Conservation (phyloP, 1,140 invertebrate species). For the Epicauta chinensis region DNA sequence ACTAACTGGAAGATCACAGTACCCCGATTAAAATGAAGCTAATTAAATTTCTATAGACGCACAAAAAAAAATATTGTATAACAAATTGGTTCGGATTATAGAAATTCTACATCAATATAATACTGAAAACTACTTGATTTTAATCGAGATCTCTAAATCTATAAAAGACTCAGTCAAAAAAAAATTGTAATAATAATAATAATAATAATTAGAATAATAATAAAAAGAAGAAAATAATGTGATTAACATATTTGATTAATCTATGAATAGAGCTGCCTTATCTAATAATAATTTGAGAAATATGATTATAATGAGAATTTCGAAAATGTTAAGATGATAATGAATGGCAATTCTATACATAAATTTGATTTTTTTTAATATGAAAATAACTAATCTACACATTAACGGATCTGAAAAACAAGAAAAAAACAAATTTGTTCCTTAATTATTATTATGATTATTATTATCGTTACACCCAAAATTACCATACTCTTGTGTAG, state of each 20-base stretch:
- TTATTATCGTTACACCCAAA: constrained; percentile 36
- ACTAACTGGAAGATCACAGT: constrained; percentile 27
- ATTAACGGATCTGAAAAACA: constrained; percentile 36
- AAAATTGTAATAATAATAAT: not conserved
- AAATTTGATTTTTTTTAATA: constrained; percentile 4
- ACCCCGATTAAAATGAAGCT: constrained; percentile 19
- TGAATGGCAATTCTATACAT: constrained; percentile 23
- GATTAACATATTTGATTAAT: constrained; percentile 15
- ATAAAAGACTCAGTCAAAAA: constrained; percentile 19
- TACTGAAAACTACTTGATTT: constrained; percentile 24
- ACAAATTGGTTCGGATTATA: too few species aligned
- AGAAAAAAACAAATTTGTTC: constrained; percentile 22
- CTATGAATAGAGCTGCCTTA: constrained; percentile 22
- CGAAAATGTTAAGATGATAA: not conserved
- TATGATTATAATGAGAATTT: too few species aligned
- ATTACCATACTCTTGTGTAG: constrained; percentile 39
- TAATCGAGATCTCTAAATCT: constrained; percentile 15
- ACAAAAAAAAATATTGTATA: too few species aligned
- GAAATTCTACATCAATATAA: constrained; percentile 5
- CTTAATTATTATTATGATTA: constrained; percentile 5
- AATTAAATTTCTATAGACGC: not conserved
- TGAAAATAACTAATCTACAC: constrained; percentile 22
- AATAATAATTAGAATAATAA: too few species aligned
- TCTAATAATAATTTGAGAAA: constrained; percentile 1
- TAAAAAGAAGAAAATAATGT: too few species aligned